Base-by-base conservation (phyloP, 2,113 vertebrate species). In the Leucoraja erinaceus region DNA sequence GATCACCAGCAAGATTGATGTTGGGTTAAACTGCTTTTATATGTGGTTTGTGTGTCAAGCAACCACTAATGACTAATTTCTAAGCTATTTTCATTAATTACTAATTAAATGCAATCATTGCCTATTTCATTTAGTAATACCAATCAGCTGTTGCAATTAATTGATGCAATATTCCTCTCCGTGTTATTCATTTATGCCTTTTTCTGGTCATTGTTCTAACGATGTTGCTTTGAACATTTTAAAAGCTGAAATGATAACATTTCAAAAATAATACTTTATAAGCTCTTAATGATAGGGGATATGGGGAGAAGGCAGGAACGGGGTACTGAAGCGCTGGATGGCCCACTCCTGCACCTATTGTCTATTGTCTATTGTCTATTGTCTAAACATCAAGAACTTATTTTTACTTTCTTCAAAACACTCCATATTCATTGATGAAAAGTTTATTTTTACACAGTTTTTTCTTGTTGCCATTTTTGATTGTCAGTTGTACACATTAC, bases 61-160 rank as follows among this genome's bases (percentile, higher is more conserved):
- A 72, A 72, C 70, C 70, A 72, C 70, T 72, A 72, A 72, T 72
- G 70, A 20, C 4, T 72, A 72, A 72, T 72, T 72, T 20, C 3
- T 18, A 22, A 72, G 70, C 70, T 20, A 86, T n/a, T 84, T 59
- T 84, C 25, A 84, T 63, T n/a, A 16, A 63, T 86, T 1, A 86
- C 83, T 86, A 86, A 86, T 86, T 63, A 86, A 86, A n/a, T 86
- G 12, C 54, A 12, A 86, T 63, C 10, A 86, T 59, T 31, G 25
- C 28, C 14, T 31, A 31, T 3, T 5, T 5, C 28, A 63, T 7
- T 25, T n/a, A 4, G n/a, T 86, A 86, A 31, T 61, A 10, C 54
- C n/a, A 28, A 22, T 61, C 47, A 11, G 7, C 47, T 83, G 5
- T 81, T 81, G 33, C 78, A 47, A 47, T 54, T 18, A 81, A 7